These are phyloP conservation scores for Mugil cephalus DNA, from an alignment of 2,113 vertebrate genomes.

Conservation along the genomic window DNA sequence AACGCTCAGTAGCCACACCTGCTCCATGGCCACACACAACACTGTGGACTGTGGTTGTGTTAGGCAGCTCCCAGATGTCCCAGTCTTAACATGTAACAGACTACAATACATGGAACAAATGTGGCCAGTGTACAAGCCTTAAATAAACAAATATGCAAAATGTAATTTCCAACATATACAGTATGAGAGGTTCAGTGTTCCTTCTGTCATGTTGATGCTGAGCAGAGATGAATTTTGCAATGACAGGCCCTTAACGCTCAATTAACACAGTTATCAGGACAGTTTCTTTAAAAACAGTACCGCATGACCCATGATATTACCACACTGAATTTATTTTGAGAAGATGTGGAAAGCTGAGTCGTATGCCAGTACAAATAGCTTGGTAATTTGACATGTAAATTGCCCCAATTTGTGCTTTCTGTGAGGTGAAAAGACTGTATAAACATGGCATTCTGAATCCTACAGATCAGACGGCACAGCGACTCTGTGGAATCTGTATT, in stretches of 20 bases:
- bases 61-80: conserved; percentile 9
- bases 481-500: conserved; percentile 14
- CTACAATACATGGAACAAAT: conserved; percentile 1
- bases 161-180: background rate
- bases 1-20: background rate
- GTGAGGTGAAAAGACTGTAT: conserved; percentile 47
- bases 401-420: conserved; percentile 42
- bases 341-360: conserved; percentile 14
- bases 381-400: conserved; percentile 62
- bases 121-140: conserved; percentile 4
- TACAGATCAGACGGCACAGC: conserved; percentile 25
- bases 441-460: conserved; percentile 61
- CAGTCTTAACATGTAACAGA: background rate
- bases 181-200: background rate
- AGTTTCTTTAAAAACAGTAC: conserved; percentile 62
- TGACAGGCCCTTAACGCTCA: conserved; percentile 32
- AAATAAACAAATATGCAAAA: conserved; percentile 29
- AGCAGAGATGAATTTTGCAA: conserved; percentile 31
- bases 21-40: conserved; percentile 14
- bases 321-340: conserved; percentile 28
- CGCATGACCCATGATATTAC: conserved; percentile 36
- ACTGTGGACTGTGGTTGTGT: background rate
- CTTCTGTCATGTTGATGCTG: conserved; percentile 44
- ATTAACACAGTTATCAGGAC: conserved; percentile 45
- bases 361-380: conserved; percentile 63